These are phyloP conservation scores for Xenentodon cancila DNA, from an alignment of 2,797 vertebrate species.

Conservation along the genomic window DNA sequence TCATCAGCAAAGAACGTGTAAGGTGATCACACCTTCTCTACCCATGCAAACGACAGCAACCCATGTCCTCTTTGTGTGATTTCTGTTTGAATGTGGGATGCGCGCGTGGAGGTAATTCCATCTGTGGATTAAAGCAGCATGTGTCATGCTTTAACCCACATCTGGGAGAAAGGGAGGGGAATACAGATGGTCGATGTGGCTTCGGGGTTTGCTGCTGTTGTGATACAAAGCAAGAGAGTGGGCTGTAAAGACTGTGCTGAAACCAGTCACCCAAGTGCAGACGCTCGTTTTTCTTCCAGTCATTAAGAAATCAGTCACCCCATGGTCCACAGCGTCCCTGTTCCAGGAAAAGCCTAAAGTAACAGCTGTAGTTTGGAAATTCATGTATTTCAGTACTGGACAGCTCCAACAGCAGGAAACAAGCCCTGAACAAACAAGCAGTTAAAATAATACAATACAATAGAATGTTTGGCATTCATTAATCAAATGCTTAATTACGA, in stretches of 20 bases:
- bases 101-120: constrained; percentile 29
- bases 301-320: too few relatives aligned
- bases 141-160: constrained; percentile 61
- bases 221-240: too few relatives aligned
- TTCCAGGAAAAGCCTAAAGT: too few relatives aligned
- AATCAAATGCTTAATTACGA: too few relatives aligned
- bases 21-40: constrained; percentile 4
- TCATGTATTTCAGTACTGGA: too few relatives aligned
- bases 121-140: constrained; percentile 61
- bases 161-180: constrained; percentile 52
- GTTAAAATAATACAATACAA: too few relatives aligned
- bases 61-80: constrained; percentile 5
- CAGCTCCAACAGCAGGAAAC: too few relatives aligned
- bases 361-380: too few relatives aligned
- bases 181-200: not conserved
- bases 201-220: not conserved
- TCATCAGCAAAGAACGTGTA: not conserved
- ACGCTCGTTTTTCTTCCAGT: too few relatives aligned
- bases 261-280: not conserved
- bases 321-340: too few relatives aligned
- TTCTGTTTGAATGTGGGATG: constrained; percentile 18
- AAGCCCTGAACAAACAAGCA: too few relatives aligned
- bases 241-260: not conserved
- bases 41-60: not conserved
- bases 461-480: too few relatives aligned